Conservation (phyloP, 2,797 vertebrate species). For the Pyrocephalus nanus region DNA sequence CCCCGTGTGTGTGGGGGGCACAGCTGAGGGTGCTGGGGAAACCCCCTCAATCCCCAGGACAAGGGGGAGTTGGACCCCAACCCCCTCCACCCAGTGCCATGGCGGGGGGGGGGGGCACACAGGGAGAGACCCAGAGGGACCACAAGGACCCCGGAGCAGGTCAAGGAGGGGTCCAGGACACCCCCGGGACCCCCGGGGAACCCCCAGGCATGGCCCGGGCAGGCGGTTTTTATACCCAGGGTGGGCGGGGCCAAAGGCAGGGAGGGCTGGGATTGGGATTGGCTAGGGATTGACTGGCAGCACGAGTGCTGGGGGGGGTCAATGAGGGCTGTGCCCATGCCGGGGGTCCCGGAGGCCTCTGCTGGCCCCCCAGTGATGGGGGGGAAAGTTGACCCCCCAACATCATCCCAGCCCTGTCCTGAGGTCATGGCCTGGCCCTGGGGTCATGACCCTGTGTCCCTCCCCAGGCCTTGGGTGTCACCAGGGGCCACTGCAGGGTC, state of each 20-base stretch:
- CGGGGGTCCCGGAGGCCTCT: fast-evolving
- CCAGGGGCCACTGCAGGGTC: not conserved
- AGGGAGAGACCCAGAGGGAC: not conserved
- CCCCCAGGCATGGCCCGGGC: not conserved
- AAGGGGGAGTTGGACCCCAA: not conserved
- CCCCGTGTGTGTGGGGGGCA: fast-evolving
- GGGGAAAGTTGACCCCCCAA: fast-evolving
- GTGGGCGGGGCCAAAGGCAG: not conserved
- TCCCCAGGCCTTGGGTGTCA: not conserved
- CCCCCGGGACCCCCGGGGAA: fast-evolving
- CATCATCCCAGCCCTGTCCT: not conserved
- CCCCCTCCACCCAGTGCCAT: fast-evolving
- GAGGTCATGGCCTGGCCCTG: fast-evolving
- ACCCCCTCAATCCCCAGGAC: too few relatives aligned
- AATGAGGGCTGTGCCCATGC: not conserved
- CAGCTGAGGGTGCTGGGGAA: not conserved
- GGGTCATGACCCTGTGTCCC: fast-evolving
- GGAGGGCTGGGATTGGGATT: not conserved
- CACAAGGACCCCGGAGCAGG: too few relatives aligned
- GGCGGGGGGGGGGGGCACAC: not conserved
- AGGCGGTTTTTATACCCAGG: fast-evolving
- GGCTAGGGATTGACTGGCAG: not conserved
- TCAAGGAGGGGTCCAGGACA: not conserved
- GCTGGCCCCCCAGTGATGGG: not conserved
- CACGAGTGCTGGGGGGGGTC: not conserved